A percentile compares a stretch with the other conserved stretches of the same genome.
phyloP scores from a whole-genome alignment of 2,888 invertebrate species.

The Lepidocyrtoides sp. region DNA sequence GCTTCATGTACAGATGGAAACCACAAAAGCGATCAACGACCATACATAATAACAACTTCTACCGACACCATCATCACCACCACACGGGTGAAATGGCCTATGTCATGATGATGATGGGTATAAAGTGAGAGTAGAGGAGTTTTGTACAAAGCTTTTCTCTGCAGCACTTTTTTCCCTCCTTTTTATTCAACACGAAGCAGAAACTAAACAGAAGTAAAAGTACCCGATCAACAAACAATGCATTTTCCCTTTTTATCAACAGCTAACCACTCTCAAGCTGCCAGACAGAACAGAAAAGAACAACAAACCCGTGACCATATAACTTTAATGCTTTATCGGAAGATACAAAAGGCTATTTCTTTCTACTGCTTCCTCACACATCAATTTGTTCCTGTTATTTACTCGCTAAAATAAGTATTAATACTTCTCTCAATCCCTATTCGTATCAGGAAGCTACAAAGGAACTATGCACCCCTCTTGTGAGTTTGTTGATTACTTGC shows the following conservation, averaged over 20 bases:
- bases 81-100: background rate
- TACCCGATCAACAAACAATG: conserved; percentile 70
- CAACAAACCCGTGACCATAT: conserved; percentile 13
- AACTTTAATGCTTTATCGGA: background rate
- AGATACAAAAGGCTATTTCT: no score
- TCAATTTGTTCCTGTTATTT: conserved; percentile 23
- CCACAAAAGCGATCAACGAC: conserved; percentile 68
- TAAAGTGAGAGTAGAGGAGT: conserved; percentile 3
- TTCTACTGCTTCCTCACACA: background rate
- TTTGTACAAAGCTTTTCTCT: conserved; percentile 20
- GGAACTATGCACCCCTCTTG: conserved; percentile 15
- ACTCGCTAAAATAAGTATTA: background rate
- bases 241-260: conserved; percentile 67
- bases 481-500: conserved; percentile 47
- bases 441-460: background rate
- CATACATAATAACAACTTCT: background rate
- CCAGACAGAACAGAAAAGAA: background rate
- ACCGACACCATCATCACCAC: conserved; percentile 25
- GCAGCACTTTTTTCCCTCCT: background rate
- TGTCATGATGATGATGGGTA: conserved; percentile 17
- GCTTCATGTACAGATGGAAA: conserved; percentile 50
- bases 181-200: background rate
- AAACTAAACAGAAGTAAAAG: background rate
- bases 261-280: conserved; percentile 62
- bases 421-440: conserved; percentile 25